Percentiles rank a stretch among this genome's conserved stretches.
Evolutionary conservation across 1,140 invertebrate species (phyloP).

Genomic region (Tribolium castaneum): DNA sequence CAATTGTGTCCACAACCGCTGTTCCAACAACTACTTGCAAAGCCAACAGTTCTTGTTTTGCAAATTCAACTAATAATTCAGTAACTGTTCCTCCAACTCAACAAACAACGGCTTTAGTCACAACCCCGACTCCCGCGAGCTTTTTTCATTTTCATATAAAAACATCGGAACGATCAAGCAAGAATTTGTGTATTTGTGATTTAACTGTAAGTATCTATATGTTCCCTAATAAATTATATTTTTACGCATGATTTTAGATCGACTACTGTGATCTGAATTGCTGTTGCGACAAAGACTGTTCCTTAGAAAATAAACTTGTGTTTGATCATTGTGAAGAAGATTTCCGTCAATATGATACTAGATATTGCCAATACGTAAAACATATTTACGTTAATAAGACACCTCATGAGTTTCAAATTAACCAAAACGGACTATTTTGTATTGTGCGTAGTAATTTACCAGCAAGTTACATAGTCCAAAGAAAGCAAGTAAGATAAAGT

Average conservation of each 20-base stretch:
- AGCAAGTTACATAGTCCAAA: constrained; percentile 57
- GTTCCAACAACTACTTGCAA: constrained; percentile 40
- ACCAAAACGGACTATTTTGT: constrained; percentile 69
- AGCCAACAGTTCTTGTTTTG: constrained; percentile 62
- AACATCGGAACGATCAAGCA: not conserved
- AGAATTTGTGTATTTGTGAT: constrained; percentile 64
- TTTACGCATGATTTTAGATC: constrained; percentile 59
- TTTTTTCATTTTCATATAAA: not conserved
- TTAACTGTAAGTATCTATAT: constrained; percentile 67
- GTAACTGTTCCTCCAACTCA: not conserved
- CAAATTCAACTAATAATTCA: constrained; percentile 54
- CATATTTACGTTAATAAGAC: constrained; percentile 66
- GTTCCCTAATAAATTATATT: no score
- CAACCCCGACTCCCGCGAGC: not conserved
- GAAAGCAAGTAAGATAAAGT: constrained; percentile 53
- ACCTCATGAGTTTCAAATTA: constrained; percentile 59
- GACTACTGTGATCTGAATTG: constrained; percentile 79
- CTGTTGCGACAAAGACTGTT: constrained; percentile 80
- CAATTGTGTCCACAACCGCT: constrained; percentile 53
- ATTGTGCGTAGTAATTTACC: constrained; percentile 70
- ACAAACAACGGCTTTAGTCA: not conserved
- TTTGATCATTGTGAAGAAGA: constrained; percentile 69
- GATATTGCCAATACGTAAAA: constrained; percentile 63
- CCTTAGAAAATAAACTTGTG: constrained; percentile 65
- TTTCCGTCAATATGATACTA: constrained; percentile 56